Evolutionary conservation across 2,888 invertebrate species (phyloP), one percentile per base, ranked within the genome.

Genomic region (Drosophila anomelani): DNA sequence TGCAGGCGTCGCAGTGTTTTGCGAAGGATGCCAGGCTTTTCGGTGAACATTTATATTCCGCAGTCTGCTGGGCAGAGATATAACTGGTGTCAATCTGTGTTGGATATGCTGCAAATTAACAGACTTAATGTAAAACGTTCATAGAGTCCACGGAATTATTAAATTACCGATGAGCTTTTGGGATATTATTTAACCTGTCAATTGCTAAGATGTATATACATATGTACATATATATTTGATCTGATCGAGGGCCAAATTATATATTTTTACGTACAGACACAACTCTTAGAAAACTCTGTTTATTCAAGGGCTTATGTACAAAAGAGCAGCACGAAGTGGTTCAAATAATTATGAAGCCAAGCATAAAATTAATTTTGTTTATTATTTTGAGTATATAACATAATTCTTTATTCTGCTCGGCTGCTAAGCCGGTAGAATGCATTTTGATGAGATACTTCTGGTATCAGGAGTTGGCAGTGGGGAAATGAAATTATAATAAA

Each of bases 31-130:
- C 49, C 60, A 59, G 56, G 15, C 51, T 13, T 54, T 38, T 32
- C 26, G 38, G 20, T 44, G 44, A 55, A 17, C 59, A 56, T 41
- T 38, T 51, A 49, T 23, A 23, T 38, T 43, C 55, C 38, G 29
- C 43, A 23, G 17, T 23, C 17, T 20, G 9, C 60, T 32, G 59
- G 29, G 36, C 32, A 23, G 60, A 13, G 39, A 32, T 46, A 34
- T 47, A 44, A n/a, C 55, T 46, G 39, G 76, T 79, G 81, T 81
- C 87, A 88, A 81, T 86, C 82, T 77, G 76, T 70, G 74, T 80
- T 79, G 80, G 75, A 86, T 80, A 74, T 75, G 72, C 63, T 70
- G 54, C 74, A 81, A 88, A 88, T 88, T 75, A 85, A 85, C 79
- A 75, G 77, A 84, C 78, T 36, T 51, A 51, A 23, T 9, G 32